These are phyloP conservation scores for Tenthredo distinguenda DNA, from an alignment of 2,888 invertebrate genomes.

Conservation along the genomic window DNA sequence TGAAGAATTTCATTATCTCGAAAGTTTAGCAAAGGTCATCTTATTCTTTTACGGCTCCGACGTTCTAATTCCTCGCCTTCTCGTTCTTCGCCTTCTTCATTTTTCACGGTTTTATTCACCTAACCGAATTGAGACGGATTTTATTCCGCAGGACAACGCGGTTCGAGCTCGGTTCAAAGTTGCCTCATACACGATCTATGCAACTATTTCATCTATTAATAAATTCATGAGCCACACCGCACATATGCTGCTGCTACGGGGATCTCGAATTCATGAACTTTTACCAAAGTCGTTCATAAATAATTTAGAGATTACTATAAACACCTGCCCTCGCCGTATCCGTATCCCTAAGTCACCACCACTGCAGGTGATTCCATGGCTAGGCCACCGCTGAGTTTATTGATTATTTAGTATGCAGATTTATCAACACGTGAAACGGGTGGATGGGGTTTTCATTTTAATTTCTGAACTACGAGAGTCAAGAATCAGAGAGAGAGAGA, in stretches of 20 bases:
- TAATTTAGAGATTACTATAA: conserved; percentile 14
- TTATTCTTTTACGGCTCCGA: background rate
- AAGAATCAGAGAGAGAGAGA: background rate
- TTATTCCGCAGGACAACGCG: background rate
- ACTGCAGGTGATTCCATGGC: background rate
- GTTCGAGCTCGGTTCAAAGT: background rate
- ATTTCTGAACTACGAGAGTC: background rate
- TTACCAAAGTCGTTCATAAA: conserved; percentile 23
- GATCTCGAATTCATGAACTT: too few relatives aligned
- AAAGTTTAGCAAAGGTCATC: background rate
- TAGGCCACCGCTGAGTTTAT: conserved; percentile 19
- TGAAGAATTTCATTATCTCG: conserved; percentile 23
- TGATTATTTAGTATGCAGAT: background rate
- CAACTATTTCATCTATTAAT: background rate
- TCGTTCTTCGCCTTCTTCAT: background rate
- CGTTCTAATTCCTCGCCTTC: background rate
- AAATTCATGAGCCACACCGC: background rate
- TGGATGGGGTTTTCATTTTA: background rate
- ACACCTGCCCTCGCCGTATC: background rate
- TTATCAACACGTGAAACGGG: background rate
- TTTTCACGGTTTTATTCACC: background rate
- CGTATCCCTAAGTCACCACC: background rate
- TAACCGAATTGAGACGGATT: background rate
- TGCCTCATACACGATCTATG: background rate
- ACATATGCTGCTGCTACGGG: too few relatives aligned